phyloP scores from a whole-genome alignment of 2,888 invertebrate species.

The Perizoma affinitatum region DNA sequence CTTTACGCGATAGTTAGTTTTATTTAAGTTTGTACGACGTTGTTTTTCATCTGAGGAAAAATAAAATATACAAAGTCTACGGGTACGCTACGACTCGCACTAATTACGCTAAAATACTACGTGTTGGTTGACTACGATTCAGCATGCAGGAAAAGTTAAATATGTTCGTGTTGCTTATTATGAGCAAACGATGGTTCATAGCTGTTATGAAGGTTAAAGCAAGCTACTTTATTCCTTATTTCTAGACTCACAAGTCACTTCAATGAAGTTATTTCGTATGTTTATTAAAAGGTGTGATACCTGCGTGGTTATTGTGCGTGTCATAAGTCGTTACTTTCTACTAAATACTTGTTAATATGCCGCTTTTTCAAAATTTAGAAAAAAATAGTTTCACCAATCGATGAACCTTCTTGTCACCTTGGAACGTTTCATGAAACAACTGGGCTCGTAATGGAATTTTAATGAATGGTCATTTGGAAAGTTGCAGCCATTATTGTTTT shows the following conservation, averaged over 20 bases:
- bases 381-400: conserved; percentile 34
- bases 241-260: neutral
- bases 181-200: neutral
- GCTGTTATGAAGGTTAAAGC: conserved; percentile 6
- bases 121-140: too few species aligned
- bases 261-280: neutral
- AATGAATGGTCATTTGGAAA: conserved; percentile 36
- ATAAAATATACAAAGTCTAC: too few species aligned
- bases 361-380: conserved; percentile 31
- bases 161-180: conserved; percentile 1
- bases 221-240: conserved; percentile 9
- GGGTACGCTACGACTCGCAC: too few species aligned
- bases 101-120: too few species aligned
- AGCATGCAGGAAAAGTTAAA: neutral
- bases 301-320: conserved; percentile 33
- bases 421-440: conserved; percentile 31
- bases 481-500: conserved; percentile 29
- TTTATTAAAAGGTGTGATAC: conserved; percentile 12
- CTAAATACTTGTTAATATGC: conserved; percentile 31
- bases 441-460: conserved; percentile 34
- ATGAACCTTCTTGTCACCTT: conserved; percentile 41
- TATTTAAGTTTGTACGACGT: too few species aligned
- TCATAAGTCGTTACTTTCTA: conserved; percentile 30
- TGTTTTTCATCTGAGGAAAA: too few species aligned
- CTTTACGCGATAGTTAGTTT: too few species aligned